Conservation (phyloP, 2,113 vertebrate genomes). For the Willisornis vidua region DNA sequence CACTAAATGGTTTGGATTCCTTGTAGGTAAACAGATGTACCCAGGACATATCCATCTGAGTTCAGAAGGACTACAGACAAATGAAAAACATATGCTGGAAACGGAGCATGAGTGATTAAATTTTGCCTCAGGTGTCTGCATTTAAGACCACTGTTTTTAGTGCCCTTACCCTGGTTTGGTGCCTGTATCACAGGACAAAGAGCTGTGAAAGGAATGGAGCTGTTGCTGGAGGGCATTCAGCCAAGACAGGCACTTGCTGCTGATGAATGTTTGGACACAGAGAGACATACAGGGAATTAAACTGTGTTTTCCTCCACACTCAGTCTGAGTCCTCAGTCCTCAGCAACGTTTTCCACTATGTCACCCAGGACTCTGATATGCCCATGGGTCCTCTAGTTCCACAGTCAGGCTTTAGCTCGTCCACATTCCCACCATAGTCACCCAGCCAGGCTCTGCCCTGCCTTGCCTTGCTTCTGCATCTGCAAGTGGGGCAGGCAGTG, state of each 20-base stretch:
- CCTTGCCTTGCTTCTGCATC: background rate
- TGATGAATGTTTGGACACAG: background rate
- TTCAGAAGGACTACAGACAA: background rate
- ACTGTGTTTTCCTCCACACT: background rate
- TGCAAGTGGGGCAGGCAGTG: background rate
- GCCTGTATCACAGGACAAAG: background rate
- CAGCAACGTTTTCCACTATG: background rate
- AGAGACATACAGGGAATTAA: background rate
- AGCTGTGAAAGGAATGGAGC: background rate
- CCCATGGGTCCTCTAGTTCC: background rate
- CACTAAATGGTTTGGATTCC: background rate
- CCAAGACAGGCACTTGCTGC: background rate
- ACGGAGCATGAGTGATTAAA: background rate
- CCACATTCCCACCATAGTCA: background rate
- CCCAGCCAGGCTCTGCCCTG: rapidly evolving
- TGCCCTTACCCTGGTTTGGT: background rate
- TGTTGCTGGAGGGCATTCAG: background rate
- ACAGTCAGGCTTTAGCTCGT: background rate
- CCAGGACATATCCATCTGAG: background rate
- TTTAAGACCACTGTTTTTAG: background rate
- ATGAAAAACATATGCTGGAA: background rate
- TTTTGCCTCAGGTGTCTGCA: background rate
- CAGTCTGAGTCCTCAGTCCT: background rate
- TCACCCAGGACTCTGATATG: rapidly evolving
- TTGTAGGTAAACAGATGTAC: background rate